Base-by-base conservation (phyloP, 2,888 invertebrate species). In the Ochropleura plecta region DNA sequence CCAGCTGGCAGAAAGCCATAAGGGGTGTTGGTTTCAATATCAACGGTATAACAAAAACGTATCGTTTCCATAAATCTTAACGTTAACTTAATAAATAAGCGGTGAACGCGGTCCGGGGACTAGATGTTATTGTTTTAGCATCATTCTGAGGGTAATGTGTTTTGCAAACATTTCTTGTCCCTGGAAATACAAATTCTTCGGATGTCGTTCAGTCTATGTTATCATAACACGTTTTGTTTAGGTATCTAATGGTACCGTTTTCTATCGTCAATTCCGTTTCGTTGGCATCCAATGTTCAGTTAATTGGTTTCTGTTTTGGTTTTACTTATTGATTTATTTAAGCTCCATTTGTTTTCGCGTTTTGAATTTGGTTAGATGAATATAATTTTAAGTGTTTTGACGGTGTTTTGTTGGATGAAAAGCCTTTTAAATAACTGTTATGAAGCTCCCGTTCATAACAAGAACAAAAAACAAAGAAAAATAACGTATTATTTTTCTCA, bases 21-120 rank as follows among this genome's bases (percentile, higher is more conserved):
- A 95, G 96, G 96, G 96, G 96, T 96, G 96, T 96, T 96, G 96
- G 96, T 96, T 96, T 89, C 91, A 93, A 94, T 94, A 94, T 93
- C 94, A 94, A 94, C 94, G 93, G 93, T 93, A 91, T 88, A 91
- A 93, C 94, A 93, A 94, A 95, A 95, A 95, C 91, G 96, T 96
- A 96, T 96, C 96, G 96, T 96, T 90, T 95, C 96, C 95, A 96
- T 94, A 95, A 92, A 92, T 92, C 86, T 91, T 88, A 92, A 84
- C 90, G 90, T 87, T 90, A 91, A 91, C 89, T 91, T 94, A 94
- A 91, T 93, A 93, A 94, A 93, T 93, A 92, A 92, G 93, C 88
- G 82, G 78, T 85, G 88, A 92, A 92, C 91, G 92, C 92, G 91
- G 92, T 95, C 93, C 92, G 91, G 90, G 92, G 91, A 91, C 88